A percentile compares a stretch with the other conserved stretches of the same genome.
Evolutionary conservation across 2,797 vertebrate species (phyloP).

Genomic region (Cossypha polioptera): DNA sequence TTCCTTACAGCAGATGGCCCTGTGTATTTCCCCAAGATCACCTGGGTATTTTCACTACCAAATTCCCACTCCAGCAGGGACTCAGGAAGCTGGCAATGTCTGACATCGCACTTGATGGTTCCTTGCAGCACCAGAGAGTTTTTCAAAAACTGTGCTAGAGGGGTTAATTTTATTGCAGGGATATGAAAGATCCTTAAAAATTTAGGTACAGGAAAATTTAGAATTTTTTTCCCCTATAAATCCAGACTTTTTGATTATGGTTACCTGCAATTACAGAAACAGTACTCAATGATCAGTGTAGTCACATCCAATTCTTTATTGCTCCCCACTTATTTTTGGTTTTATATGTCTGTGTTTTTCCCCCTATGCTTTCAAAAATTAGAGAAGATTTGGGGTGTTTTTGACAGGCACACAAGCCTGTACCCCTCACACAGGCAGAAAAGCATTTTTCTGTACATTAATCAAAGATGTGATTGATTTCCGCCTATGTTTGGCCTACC

Average conservation of each 20-base stretch:
- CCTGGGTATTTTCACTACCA: not conserved
- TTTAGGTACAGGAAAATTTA: not conserved
- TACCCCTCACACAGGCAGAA: not conserved
- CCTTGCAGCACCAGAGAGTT: not conserved
- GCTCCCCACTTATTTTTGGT: not conserved
- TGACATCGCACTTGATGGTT: not conserved
- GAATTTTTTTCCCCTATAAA: not conserved
- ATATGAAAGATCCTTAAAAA: not conserved
- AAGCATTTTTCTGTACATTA: not conserved
- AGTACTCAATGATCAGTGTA: not conserved
- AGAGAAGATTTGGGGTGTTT: fast-evolving
- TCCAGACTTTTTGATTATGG: not conserved
- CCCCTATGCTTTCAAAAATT: not conserved
- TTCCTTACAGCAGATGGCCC: not conserved
- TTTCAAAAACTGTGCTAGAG: not conserved
- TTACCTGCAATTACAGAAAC: not conserved
- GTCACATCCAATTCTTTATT: not conserved
- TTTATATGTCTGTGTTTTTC: not conserved
- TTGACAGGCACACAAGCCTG: not conserved
- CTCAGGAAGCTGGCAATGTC: not conserved
- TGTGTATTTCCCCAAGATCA: not conserved
- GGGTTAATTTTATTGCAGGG: not conserved
- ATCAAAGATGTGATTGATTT: not conserved
- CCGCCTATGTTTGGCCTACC: not conserved
- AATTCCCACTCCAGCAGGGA: not conserved